phyloP scores from a whole-genome alignment of 1,140 invertebrate species.

The Telenomus remus region DNA sequence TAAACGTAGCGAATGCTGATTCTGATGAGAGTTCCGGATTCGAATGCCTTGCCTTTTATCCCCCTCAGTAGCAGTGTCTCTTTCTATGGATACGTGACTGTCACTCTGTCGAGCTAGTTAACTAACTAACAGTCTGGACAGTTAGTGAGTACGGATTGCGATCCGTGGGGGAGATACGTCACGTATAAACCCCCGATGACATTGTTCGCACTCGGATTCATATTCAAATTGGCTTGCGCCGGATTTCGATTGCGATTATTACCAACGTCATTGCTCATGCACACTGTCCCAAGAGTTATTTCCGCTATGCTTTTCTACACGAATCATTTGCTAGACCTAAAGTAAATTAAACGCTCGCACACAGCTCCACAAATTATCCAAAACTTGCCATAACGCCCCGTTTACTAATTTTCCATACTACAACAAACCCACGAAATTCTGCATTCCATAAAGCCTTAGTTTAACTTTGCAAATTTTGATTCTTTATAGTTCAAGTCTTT shows the following conservation, averaged over 20 bases:
- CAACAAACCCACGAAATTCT: too few relatives aligned
- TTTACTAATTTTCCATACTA: too few relatives aligned
- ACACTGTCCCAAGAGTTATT: constrained; percentile 65
- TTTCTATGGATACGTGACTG: constrained; percentile 70
- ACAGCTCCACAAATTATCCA: too few relatives aligned
- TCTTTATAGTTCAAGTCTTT: too few relatives aligned
- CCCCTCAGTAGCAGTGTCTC: constrained; percentile 52
- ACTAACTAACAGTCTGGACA: constrained; percentile 75
- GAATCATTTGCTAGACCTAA: constrained; percentile 19
- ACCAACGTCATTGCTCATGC: constrained; percentile 72
- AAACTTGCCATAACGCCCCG: too few relatives aligned
- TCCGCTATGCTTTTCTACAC: constrained; percentile 52
- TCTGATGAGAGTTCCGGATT: constrained; percentile 76
- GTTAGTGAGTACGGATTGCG: constrained; percentile 71
- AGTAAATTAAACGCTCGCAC: background rate
- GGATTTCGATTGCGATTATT: constrained; percentile 72
- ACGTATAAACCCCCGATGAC: constrained; percentile 74
- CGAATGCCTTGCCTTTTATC: constrained; percentile 66
- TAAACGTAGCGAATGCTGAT: constrained; percentile 75
- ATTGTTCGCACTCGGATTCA: constrained; percentile 76
- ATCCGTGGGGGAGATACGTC: constrained; percentile 75
- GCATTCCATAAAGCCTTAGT: too few relatives aligned
- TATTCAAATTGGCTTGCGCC: constrained; percentile 74
- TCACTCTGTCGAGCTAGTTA: constrained; percentile 74
- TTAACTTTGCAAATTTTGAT: too few relatives aligned